A percentile compares a stretch with the other conserved stretches of the same genome.
Evolutionary conservation across 1,140 invertebrate genomes (phyloP).

Genomic region (Probaryconus sp.): DNA sequence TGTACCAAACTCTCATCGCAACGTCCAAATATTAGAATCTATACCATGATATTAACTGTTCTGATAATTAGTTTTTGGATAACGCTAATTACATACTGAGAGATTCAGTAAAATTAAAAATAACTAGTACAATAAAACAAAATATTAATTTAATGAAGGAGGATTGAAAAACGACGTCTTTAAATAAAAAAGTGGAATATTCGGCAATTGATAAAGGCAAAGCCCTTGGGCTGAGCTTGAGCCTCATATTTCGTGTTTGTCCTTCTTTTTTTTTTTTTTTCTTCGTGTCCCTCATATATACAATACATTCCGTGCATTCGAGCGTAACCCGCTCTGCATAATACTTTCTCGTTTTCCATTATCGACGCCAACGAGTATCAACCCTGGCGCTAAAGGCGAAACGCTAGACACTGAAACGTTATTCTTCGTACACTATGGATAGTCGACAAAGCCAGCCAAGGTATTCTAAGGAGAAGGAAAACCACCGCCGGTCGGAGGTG

Average conservation of each 20-base stretch:
- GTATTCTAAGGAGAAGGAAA: slow-evolving; percentile 47
- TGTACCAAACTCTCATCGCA: no score
- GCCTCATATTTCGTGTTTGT: slow-evolving; percentile 14
- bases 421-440: slow-evolving; percentile 38
- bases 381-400: slow-evolving; percentile 43
- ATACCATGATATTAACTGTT: no score
- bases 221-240: background rate
- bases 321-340: slow-evolving; percentile 29
- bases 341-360: slow-evolving; percentile 58
- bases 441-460: slow-evolving; percentile 54
- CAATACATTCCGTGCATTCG: slow-evolving; percentile 28
- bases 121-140: no score
- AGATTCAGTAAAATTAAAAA: no score
- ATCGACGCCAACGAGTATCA: slow-evolving; percentile 45
- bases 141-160: no score
- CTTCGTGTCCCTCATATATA: slow-evolving; percentile 31
- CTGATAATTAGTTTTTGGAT: no score
- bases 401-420: slow-evolving; percentile 48
- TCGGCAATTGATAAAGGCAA: no score
- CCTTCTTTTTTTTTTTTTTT: background rate
- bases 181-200: no score
- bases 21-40: no score
- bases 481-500: slow-evolving; percentile 32
- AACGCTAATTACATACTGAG: no score
- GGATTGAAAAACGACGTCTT: no score